phyloP scores from a whole-genome alignment of 2,888 invertebrate species.

The Urechis unicinctus region DNA sequence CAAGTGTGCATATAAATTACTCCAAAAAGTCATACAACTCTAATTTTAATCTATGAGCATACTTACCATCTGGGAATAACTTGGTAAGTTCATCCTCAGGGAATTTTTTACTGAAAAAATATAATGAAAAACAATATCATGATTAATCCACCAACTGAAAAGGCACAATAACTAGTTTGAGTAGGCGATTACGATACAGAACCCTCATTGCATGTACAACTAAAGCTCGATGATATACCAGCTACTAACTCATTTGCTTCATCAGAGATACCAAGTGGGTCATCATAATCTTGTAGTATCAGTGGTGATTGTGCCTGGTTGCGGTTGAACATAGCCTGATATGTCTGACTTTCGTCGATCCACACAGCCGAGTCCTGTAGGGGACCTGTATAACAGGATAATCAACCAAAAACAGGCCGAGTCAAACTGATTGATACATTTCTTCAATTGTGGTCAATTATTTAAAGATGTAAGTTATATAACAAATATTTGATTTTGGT shows the following conservation, averaged over 20 bases:
- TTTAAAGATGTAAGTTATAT: too few species aligned
- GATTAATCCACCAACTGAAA: neutral
- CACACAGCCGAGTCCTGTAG: slow-evolving; percentile 97
- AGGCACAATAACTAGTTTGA: too few species aligned
- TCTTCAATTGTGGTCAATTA: too few species aligned
- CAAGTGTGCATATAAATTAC: neutral
- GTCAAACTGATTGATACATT: too few species aligned
- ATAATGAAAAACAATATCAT: neutral
- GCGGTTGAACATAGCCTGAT: slow-evolving; percentile 74
- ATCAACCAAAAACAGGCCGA: too few species aligned
- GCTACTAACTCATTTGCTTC: slow-evolving; percentile 76
- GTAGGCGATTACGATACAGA: too few species aligned
- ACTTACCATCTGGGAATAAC: slow-evolving; percentile 73
- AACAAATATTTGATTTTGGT: too few species aligned
- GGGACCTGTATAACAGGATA: slow-evolving; percentile 55
- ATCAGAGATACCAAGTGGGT: slow-evolving; percentile 86
- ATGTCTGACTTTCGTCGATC: slow-evolving; percentile 90
- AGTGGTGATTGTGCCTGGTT: slow-evolving; percentile 66
- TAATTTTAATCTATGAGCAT: neutral
- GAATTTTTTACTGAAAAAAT: slow-evolving; percentile 63
- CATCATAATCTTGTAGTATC: slow-evolving; percentile 56
- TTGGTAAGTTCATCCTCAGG: slow-evolving; percentile 76
- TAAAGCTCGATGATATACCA: too few species aligned
- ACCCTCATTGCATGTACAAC: too few species aligned
- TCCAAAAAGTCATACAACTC: neutral